Conservation (phyloP, 1,140 invertebrate genomes). For the Brachionus manjavacas region DNA sequence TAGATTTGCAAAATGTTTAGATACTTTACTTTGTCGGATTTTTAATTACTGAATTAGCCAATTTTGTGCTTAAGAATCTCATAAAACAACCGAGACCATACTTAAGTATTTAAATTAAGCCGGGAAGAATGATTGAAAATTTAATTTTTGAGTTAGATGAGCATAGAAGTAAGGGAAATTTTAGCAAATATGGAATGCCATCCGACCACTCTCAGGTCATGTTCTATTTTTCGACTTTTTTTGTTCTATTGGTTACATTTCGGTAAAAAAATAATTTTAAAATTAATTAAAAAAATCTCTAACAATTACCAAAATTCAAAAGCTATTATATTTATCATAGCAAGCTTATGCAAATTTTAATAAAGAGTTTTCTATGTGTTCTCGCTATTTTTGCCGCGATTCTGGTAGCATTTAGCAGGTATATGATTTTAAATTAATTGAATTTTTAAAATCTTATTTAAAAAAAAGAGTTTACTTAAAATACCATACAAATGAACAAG, state of each 20-base stretch:
- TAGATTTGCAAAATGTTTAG: constrained; percentile 58
- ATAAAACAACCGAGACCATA: constrained; percentile 73
- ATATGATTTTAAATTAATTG: background rate
- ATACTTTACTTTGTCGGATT: constrained; percentile 77
- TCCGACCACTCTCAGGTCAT: constrained; percentile 85
- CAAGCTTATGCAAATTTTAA: constrained; percentile 48
- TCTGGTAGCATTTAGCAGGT: constrained; percentile 65
- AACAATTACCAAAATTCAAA: background rate
- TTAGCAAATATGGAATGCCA: constrained; percentile 87
- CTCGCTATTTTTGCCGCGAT: constrained; percentile 63
- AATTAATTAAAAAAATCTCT: background rate
- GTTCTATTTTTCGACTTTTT: constrained; percentile 75
- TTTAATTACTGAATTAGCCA: constrained; percentile 71
- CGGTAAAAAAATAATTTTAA: background rate
- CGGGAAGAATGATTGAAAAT: background rate
- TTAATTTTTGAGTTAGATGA: constrained; percentile 24
- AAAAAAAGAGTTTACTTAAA: constrained; percentile 69
- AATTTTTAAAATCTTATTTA: constrained; percentile 31
- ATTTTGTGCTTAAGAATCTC: constrained; percentile 74
- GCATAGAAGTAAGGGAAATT: constrained; percentile 59
- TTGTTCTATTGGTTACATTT: background rate
- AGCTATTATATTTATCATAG: background rate
- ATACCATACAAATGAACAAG: constrained; percentile 78
- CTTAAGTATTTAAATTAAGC: constrained; percentile 61
- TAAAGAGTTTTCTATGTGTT: constrained; percentile 62